Conservation (phyloP, 92 coral and sea anemone species). For the Blastomussa wellsi region DNA sequence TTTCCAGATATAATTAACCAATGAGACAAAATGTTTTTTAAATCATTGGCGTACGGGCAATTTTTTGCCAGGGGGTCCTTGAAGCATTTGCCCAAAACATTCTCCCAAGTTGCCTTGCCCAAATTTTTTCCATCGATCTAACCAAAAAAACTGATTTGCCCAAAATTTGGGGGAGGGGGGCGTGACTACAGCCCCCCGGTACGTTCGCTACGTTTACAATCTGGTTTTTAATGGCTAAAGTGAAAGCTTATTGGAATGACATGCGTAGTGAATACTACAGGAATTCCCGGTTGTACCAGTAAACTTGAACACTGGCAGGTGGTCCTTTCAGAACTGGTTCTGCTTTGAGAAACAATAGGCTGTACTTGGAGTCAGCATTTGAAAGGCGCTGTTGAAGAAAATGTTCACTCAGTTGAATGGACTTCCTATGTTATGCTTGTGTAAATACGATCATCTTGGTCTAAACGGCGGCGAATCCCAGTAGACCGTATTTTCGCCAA, state of each 20-base stretch:
- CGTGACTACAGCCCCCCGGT: too few relatives aligned
- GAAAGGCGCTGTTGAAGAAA: neutral
- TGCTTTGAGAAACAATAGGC: slow-evolving; percentile 9
- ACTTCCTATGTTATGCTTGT: neutral
- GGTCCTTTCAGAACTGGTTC: slow-evolving; percentile 16
- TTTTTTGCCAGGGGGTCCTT: too few relatives aligned
- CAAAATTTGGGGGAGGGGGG: too few relatives aligned
- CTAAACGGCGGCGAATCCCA: neutral
- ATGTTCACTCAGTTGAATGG: neutral
- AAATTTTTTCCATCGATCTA: too few relatives aligned
- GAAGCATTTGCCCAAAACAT: too few relatives aligned
- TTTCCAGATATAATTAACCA: too few relatives aligned
- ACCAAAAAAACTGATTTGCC: too few relatives aligned
- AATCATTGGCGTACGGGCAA: too few relatives aligned
- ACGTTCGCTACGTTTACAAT: too few relatives aligned
- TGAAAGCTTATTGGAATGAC: neutral
- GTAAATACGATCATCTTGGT: neutral
- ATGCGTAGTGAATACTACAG: neutral
- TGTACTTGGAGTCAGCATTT: neutral
- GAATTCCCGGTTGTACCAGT: slow-evolving; percentile 27
- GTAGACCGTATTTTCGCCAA: neutral
- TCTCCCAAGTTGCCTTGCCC: too few relatives aligned
- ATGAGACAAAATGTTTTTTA: too few relatives aligned
- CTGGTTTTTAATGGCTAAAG: too few relatives aligned
- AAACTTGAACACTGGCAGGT: slow-evolving; percentile 4